Conservation (phyloP, 2,888 invertebrate species). For the Sminthurides aquaticus region DNA sequence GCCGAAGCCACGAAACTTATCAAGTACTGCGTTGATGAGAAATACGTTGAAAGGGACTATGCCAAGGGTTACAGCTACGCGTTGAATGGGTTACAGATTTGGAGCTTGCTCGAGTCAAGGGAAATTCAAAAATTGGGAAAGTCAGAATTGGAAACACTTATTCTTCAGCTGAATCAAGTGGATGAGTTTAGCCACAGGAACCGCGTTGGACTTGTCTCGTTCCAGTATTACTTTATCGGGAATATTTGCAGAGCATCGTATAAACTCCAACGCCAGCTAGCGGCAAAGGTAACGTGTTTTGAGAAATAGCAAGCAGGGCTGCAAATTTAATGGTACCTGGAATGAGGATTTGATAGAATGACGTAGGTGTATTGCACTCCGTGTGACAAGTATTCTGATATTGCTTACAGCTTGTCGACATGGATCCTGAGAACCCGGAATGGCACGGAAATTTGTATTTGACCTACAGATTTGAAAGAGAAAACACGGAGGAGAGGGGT, state of each 20-base stretch:
- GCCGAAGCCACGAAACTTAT: conserved; percentile 4
- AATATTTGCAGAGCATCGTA: not conserved
- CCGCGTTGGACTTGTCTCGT: not conserved
- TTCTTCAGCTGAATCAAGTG: not conserved
- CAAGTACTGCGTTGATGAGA: conserved; percentile 4
- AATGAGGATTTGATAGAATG: too few species aligned
- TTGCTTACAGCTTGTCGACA: not conserved
- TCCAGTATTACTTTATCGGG: conserved; percentile 11
- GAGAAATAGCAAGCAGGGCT: too few species aligned
- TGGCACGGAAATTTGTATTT: not conserved
- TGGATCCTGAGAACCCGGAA: not conserved
- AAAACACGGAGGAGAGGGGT: not conserved
- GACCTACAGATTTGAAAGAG: not conserved
- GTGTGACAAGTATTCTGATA: not conserved
- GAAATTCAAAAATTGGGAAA: not conserved
- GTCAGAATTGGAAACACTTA: not conserved
- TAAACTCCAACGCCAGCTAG: not conserved
- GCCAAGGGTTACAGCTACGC: not conserved
- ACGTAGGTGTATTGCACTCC: too few species aligned
- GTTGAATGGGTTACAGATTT: not conserved
- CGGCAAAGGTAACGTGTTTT: conserved; percentile 7
- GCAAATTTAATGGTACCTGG: too few species aligned
- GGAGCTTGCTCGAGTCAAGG: not conserved
- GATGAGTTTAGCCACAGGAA: not conserved
- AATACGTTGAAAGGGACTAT: not conserved